A percentile compares a stretch with the other conserved stretches of the same genome.
Conservation (phyloP, 2,113 vertebrate species). For the Actenoides lindsayi region DNA sequence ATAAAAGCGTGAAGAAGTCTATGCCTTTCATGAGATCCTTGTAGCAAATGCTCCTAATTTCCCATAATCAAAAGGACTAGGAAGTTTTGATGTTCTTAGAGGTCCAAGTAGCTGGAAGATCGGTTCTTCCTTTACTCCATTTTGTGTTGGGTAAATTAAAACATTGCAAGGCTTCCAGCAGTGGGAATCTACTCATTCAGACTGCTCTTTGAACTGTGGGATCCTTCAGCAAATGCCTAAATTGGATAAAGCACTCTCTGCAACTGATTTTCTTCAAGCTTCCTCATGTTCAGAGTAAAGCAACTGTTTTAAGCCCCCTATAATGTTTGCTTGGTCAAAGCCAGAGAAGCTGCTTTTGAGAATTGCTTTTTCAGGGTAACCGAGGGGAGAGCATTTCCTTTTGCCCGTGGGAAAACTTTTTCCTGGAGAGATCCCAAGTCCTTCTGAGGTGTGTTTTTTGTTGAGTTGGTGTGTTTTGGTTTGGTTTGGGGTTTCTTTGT, state of each 20-base stretch:
- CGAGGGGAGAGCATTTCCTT: conserved; percentile 7
- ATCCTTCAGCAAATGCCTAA: not conserved
- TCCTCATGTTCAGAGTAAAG: not conserved
- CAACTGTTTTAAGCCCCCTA: not conserved
- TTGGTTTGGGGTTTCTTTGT: not conserved
- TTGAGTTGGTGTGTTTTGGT: too few species aligned
- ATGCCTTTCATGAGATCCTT: conserved; percentile 24
- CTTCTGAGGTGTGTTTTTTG: not conserved
- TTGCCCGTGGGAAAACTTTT: conserved; percentile 15
- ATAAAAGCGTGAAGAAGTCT: not conserved
- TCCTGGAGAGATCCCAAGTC: not conserved
- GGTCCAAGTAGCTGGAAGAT: not conserved
- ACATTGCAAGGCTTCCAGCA: not conserved
- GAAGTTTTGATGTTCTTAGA: conserved; percentile 28
- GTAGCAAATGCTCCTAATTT: conserved; percentile 53
- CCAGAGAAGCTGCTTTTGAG: not conserved
- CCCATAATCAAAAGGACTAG: conserved; percentile 9
- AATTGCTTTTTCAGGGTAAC: not conserved
- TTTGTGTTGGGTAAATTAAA: not conserved
- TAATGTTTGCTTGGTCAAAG: not conserved
- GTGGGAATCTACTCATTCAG: not conserved
- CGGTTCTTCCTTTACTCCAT: not conserved
- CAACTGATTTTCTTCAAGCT: not conserved
- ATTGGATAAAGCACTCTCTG: not conserved
- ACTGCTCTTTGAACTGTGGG: not conserved